These are phyloP conservation scores for Andrena bicolor DNA, from an alignment of 2,888 invertebrate species.

Conservation along the genomic window DNA sequence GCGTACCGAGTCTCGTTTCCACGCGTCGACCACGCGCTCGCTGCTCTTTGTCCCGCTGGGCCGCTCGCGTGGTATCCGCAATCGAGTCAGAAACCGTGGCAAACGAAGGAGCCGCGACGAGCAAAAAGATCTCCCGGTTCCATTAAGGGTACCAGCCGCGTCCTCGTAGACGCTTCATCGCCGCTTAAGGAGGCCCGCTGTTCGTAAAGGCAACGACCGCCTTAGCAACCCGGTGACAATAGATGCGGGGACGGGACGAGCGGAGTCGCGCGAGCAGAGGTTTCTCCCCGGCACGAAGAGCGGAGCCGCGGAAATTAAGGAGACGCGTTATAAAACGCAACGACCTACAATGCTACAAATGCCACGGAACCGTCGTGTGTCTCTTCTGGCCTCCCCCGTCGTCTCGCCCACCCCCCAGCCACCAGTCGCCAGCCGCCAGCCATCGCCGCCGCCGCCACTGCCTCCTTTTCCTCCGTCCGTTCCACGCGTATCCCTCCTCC, in stretches of 20 bases:
- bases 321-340: conserved; percentile 83
- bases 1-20: conserved; percentile 47
- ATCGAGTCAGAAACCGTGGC: conserved; percentile 45
- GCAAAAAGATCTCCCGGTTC: conserved; percentile 37
- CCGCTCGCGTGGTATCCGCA: conserved; percentile 13
- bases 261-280: neutral
- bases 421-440: conserved; percentile 28
- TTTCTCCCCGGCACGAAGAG: conserved; percentile 12
- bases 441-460: conserved; percentile 50
- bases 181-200: conserved; percentile 39
- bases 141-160: conserved; percentile 48
- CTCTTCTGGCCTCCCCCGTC: conserved; percentile 60
- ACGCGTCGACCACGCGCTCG: conserved; percentile 45
- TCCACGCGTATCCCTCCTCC: conserved; percentile 61
- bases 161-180: conserved; percentile 58
- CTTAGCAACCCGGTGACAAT: neutral
- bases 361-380: conserved; percentile 74
- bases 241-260: neutral
- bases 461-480: conserved; percentile 65
- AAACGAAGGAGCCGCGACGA: conserved; percentile 42
- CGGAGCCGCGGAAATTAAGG: conserved; percentile 75
- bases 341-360: conserved; percentile 83
- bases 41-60: conserved; percentile 33
- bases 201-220: conserved; percentile 12
- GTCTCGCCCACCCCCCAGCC: conserved; percentile 59